Evolutionary conservation across 2,113 vertebrate species (phyloP), one percentile per base, ranked within the genome.

Genomic region (Erythrocercus mccallii): DNA sequence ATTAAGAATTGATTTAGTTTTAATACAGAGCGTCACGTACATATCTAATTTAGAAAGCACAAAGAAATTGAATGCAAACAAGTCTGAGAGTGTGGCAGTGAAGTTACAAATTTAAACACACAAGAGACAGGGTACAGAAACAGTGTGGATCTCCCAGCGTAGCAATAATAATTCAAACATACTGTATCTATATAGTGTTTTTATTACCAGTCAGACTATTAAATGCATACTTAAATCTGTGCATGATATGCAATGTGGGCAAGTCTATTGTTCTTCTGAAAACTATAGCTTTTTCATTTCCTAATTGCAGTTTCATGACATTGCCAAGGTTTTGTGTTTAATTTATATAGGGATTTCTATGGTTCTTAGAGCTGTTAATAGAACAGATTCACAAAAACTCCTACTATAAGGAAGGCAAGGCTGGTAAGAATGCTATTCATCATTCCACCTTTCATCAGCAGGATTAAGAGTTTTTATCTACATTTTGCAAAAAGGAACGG

Each of bases 151-250:
- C 94, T 88, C 94, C 79, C 81, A 93, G 82, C 0, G 1, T 24
- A 92, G 92, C 45, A 69, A 92, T 88, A 96, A 94, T 95, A 96
- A 95, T 83, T 96, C 94, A 95, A 93, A 77, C 94, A 90, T 96
- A 96, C 94, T 96, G 92, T 97, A 92, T 88, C 95, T 92, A 94
- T 95, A 96, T 97, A 95, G 78, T 97, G 93, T 95, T 97, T 97
- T 97, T 96, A 97, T 95, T 95, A 92, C 92, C 86, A 97, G 95
- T 95, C 92, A 94, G 80, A 80, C 92, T 97, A 96, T 96, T 97
- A 96, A 97, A 97, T 96, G 94, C 95, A 94, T 97, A 95, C 92
- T 97, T 96, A 97, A 96, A 95, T 95, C 94, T 93, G 90, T 92
- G 50, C 94, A 90, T 6, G 25, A 96, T 96, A 97, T 93, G 90